Evolutionary conservation across 2,797 vertebrate species (phyloP).

Genomic region (Characodon lateralis): DNA sequence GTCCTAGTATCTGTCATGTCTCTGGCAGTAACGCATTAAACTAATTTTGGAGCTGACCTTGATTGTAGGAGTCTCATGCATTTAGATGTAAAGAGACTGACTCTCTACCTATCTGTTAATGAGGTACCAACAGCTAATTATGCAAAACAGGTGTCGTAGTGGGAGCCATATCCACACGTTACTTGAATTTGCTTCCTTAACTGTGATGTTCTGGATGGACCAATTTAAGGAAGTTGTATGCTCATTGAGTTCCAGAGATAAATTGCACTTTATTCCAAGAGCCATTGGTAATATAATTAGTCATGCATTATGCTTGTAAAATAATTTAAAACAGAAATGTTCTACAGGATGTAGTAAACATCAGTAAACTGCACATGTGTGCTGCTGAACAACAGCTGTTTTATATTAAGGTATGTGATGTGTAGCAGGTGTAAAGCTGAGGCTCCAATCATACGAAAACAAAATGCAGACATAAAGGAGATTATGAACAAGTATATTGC

Average conservation of each 20-base stretch:
- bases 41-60: conserved; percentile 78
- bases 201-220: conserved; percentile 23
- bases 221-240: conserved; percentile 11
- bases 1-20: conserved; percentile 73
- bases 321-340: conserved; percentile 26
- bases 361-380: conserved; percentile 3
- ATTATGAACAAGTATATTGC: conserved; percentile 31
- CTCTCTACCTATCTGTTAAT: conserved; percentile 60
- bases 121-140: conserved; percentile 74
- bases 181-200: conserved; percentile 42
- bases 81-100: conserved; percentile 55
- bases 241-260: conserved; percentile 18
- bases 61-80: conserved; percentile 62
- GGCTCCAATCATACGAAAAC: not conserved
- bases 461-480: conserved; percentile 32
- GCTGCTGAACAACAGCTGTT: conserved; percentile 16
- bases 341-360: conserved; percentile 39
- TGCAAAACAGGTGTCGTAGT: conserved; percentile 66
- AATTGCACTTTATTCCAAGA: conserved; percentile 6
- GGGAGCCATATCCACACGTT: conserved; percentile 42
- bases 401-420: conserved; percentile 25
- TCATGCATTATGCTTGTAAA: conserved; percentile 8
- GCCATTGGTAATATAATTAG: conserved; percentile 17
- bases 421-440: conserved; percentile 15
- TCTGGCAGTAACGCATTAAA: conserved; percentile 76